phyloP scores from a whole-genome alignment of 2,888 invertebrate genomes.

The Stomorhina lunata region DNA sequence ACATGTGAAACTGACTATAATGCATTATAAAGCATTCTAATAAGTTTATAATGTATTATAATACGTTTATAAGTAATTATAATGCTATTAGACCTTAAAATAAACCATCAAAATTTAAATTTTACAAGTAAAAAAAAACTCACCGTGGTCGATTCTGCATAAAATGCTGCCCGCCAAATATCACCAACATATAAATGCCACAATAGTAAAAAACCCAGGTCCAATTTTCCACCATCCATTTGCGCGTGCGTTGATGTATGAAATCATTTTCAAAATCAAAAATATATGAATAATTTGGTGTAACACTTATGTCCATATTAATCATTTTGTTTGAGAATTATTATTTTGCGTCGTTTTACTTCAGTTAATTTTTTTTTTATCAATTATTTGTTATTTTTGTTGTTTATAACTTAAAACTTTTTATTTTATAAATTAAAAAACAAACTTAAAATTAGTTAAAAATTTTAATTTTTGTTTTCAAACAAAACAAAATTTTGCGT shows the following conservation, averaged over 20 bases:
- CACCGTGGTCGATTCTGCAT: conserved; percentile 94
- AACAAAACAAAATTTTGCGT: not conserved
- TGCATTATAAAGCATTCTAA: no score
- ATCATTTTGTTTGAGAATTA: conserved; percentile 70
- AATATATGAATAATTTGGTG: conserved; percentile 95
- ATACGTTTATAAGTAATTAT: no score
- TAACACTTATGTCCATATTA: conserved; percentile 82
- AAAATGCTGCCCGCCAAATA: conserved; percentile 95
- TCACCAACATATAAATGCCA: conserved; percentile 94
- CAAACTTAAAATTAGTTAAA: conserved; percentile 49
- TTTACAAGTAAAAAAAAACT: conserved; percentile 70
- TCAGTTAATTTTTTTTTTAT: not conserved
- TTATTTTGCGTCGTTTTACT: not conserved
- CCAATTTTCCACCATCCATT: conserved; percentile 99
- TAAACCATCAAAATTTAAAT: no score
- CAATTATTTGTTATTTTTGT: not conserved
- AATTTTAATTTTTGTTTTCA: conserved; percentile 13
- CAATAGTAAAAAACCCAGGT: conserved; percentile 92
- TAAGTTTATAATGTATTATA: no score
- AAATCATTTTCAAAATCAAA: conserved; percentile 98
- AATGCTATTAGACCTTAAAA: no score
- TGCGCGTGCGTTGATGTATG: conserved; percentile 91
- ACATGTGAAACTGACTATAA: no score
- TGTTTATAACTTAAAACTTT: conserved; percentile 13
- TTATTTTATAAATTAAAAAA: conserved; percentile 29